Conservation (phyloP, 2,113 vertebrate species). For the Leptobrachium leishanense region DNA sequence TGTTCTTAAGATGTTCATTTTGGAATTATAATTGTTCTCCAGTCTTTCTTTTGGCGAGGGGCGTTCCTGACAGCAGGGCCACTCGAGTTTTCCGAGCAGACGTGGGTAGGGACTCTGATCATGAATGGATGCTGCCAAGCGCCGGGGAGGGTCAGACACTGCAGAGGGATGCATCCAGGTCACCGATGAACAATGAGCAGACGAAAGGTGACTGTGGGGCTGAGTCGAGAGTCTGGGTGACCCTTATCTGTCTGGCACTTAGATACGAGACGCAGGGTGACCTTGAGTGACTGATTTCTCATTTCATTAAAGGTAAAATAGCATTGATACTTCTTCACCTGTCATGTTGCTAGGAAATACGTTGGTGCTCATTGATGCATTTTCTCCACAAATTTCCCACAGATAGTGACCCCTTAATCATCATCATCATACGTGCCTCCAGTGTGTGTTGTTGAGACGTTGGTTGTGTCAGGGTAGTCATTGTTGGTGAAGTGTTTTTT, state of each 20-base stretch:
- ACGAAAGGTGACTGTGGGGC: not conserved
- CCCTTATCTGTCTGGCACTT: not conserved
- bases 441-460: no score
- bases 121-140: not conserved
- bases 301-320: no score
- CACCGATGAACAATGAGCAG: conserved; percentile 25
- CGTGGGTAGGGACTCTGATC: not conserved
- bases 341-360: no score
- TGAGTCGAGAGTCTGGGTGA: conserved; percentile 6
- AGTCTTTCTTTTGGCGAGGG: conserved; percentile 14
- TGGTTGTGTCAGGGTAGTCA: no score
- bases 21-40: not conserved
- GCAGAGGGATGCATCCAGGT: conserved; percentile 33
- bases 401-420: no score
- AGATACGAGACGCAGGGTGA: not conserved
- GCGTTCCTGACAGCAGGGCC: not conserved
- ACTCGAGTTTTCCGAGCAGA: conserved; percentile 8
- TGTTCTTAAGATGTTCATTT: conserved; percentile 1
- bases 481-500: no score
- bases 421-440: no score
- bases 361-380: no score
- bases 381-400: no score
- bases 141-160: conserved; percentile 23
- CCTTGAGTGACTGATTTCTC: conserved; percentile 2
- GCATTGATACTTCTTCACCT: no score